Evolutionary conservation across 1,140 invertebrate species (phyloP).

Genomic region (Camponotus pennsylvanicus): DNA sequence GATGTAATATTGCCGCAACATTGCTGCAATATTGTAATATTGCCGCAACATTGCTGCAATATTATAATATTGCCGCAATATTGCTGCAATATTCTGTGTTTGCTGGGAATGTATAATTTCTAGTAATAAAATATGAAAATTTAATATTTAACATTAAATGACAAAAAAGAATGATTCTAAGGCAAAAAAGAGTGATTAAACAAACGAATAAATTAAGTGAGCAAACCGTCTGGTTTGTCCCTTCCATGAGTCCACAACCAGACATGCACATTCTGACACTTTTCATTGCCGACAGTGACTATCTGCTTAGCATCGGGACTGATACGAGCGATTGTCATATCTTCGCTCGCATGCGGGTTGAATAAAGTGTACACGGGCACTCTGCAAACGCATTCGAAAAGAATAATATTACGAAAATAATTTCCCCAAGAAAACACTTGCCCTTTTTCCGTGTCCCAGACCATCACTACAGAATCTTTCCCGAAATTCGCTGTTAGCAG

Average conservation of each 20-base stretch:
- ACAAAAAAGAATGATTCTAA: no score
- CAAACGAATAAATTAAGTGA: neutral
- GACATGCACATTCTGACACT: constrained; percentile 83
- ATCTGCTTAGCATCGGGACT: constrained; percentile 87
- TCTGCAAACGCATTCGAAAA: constrained; percentile 65
- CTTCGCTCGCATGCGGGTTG: constrained; percentile 82
- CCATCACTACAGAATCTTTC: constrained; percentile 85
- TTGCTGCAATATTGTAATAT: no score
- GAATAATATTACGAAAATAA: neutral
- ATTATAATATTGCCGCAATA: no score
- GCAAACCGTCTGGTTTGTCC: constrained; percentile 86
- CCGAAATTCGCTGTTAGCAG: constrained; percentile 87
- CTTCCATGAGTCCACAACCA: constrained; percentile 87
- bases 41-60: no score
- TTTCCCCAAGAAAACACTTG: neutral
- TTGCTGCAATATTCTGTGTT: no score
- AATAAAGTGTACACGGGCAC: constrained; percentile 86
- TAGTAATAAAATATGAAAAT: no score
- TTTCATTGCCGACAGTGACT: constrained; percentile 85
- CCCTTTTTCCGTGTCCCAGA: constrained; percentile 85
- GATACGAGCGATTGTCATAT: constrained; percentile 83
- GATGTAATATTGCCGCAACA: no score
- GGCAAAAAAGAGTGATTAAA: neutral
- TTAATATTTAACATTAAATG: no score
- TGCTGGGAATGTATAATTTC: no score